phyloP scores from a whole-genome alignment of 2,113 vertebrate genomes.

The Actenoides hombroni region DNA sequence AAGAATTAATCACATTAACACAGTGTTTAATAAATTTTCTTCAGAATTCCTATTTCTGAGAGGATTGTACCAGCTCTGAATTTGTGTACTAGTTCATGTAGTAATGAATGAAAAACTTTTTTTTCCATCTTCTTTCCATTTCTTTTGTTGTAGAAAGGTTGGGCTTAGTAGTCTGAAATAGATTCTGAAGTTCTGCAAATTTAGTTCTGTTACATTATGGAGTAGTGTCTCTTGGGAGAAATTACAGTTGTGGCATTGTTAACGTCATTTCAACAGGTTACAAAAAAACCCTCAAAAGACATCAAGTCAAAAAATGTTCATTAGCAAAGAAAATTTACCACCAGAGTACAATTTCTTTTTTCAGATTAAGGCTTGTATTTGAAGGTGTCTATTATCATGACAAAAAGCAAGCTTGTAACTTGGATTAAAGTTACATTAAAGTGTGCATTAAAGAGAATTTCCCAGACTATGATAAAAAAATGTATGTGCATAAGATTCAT shows the following conservation, averaged over 20 bases:
- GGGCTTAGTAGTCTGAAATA: background rate
- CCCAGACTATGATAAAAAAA: background rate
- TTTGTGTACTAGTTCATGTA: background rate
- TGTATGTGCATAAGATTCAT: background rate
- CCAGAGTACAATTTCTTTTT: background rate
- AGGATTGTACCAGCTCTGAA: background rate
- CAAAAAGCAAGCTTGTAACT: background rate
- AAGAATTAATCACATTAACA: background rate
- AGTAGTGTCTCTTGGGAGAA: background rate
- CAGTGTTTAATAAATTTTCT: background rate
- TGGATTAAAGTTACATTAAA: background rate
- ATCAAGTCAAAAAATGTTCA: background rate
- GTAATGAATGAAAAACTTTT: background rate
- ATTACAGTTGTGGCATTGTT: background rate
- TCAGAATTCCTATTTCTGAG: background rate
- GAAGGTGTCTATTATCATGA: background rate
- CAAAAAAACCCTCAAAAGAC: background rate
- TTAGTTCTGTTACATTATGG: background rate
- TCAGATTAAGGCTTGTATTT: background rate
- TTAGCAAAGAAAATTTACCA: background rate
- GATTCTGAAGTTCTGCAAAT: background rate
- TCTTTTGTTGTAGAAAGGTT: background rate
- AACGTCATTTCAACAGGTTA: background rate
- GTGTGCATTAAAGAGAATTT: background rate
- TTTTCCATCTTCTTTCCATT: background rate